Evolutionary conservation across 2,888 invertebrate genomes (phyloP), one percentile per base, ranked within the genome.

Genomic region (Scaptomyza parva): DNA sequence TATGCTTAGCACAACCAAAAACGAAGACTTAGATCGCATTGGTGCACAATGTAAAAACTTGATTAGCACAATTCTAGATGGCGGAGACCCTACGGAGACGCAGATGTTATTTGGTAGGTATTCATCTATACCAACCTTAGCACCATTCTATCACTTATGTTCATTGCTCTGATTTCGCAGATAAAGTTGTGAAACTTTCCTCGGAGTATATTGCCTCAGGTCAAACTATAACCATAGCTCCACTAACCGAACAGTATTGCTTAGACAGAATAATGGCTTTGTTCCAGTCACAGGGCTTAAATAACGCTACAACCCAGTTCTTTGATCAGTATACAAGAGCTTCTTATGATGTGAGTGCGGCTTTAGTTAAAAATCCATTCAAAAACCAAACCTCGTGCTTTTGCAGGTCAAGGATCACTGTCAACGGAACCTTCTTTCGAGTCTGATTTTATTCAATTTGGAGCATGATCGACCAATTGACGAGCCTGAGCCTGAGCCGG

Each of bases 171-270:
- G 4, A 17, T 50, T 22, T 24, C 2, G 3, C 33, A 75, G 75
- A 62, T 44, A 50, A 37, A n/a, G 24, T 65, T n/a, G 60, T 75
- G 20, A 22, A 43, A 3, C 50, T 64, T 48, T 58, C 65, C 6
- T 18, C 70, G 7, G 47, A 79, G n/a, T 76, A 58, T 39, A 40
- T 72, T 14, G n/a, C 8, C 6, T 44, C 55, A 20, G 57, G 39
- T 2, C 60, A 71, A 1, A 40, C 44, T 41, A 17, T 30, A 41
- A 52, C 1, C n/a, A 2, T 26, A 2, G 11, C 63, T 9, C 51
- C 50, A 2, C 3, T 41, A 5, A 30, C 65, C 4, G 77, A 77
- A 30, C 3, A 20, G 0, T 20, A 55, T 1, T 76, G 65, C 18
- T 6, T 77, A n/a, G 43, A 55, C 3, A 66, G 48, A 22, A 63